A percentile compares a stretch with the other conserved stretches of the same genome.
Conservation (phyloP, 2,113 vertebrate species). For the Pycnonotus jocosus region DNA sequence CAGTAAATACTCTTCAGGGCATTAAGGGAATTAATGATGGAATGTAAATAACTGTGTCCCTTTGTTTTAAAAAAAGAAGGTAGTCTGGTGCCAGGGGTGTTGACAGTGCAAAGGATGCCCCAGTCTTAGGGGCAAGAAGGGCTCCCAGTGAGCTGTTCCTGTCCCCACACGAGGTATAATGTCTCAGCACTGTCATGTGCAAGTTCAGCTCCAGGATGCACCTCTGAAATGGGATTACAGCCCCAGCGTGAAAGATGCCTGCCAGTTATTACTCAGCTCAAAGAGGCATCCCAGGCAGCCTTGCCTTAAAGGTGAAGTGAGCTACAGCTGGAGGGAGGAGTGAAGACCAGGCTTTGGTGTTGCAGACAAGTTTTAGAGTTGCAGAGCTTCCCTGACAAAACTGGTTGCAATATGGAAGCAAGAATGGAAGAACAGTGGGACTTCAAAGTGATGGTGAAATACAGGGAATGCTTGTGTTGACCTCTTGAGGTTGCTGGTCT, state of each 20-base stretch:
- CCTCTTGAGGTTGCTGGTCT: not conserved
- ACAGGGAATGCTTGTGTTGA: not conserved
- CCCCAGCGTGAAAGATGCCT: not conserved
- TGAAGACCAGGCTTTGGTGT: not conserved
- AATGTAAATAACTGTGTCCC: not conserved
- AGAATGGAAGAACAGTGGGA: not conserved
- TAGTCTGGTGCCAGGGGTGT: not conserved
- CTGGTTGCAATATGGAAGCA: not conserved
- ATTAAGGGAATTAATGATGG: not conserved
- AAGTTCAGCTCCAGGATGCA: not conserved
- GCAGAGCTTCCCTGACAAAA: not conserved
- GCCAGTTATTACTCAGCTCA: not conserved
- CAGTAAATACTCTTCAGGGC: not conserved
- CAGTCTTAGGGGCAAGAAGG: not conserved
- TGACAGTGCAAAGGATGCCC: not conserved
- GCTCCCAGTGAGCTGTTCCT: not conserved
- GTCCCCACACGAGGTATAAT: not conserved
- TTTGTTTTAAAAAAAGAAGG: not conserved
- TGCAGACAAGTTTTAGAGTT: not conserved
- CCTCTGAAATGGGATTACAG: not conserved
- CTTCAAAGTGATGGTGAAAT: not conserved
- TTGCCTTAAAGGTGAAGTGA: not conserved
- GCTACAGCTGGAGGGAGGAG: not conserved
- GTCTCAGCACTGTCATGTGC: not conserved
- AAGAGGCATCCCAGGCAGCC: not conserved